Percentiles rank a stretch among this genome's conserved stretches.
Conservation (phyloP, 1,140 invertebrate species). For the Triops longicaudatus region DNA sequence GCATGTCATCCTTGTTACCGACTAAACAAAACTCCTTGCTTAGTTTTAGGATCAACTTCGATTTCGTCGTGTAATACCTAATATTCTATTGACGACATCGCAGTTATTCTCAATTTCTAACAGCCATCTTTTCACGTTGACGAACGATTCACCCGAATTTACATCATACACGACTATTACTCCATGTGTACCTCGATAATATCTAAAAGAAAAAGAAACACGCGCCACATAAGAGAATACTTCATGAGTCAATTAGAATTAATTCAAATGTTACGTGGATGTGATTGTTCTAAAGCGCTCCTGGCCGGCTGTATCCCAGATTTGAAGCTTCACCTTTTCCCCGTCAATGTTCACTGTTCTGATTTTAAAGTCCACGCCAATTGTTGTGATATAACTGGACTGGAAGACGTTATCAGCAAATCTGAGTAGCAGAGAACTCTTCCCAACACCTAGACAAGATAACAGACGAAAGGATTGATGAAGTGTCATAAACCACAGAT, state of each 20-base stretch:
- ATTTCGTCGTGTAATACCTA: slow-evolving; percentile 53
- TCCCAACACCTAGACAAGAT: slow-evolving; percentile 80
- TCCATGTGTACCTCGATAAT: slow-evolving; percentile 97
- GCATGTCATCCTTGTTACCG: slow-evolving; percentile 98
- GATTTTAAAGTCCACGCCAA: slow-evolving; percentile 99
- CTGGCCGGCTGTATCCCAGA: slow-evolving; percentile 91
- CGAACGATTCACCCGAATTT: slow-evolving; percentile 96
- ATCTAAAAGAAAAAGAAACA: slow-evolving; percentile 51
- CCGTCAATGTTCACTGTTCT: slow-evolving; percentile 90
- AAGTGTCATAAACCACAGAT: background rate
- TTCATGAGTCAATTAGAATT: slow-evolving; percentile 12
- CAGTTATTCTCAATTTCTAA: slow-evolving; percentile 99
- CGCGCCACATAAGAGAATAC: no score
- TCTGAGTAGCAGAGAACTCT: slow-evolving; percentile 90
- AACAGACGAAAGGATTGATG: slow-evolving; percentile 31
- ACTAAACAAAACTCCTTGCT: slow-evolving; percentile 50
- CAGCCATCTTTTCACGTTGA: slow-evolving; percentile 94
- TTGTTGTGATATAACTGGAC: slow-evolving; percentile 98
- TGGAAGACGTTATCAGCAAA: slow-evolving; percentile 98
- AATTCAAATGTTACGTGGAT: slow-evolving; percentile 55
- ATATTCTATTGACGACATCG: slow-evolving; percentile 97
- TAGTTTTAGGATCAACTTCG: slow-evolving; percentile 21
- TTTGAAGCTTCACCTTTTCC: slow-evolving; percentile 93
- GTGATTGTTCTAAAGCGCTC: slow-evolving; percentile 79
- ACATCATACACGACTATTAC: slow-evolving; percentile 99